phyloP scores from a whole-genome alignment of 2,888 invertebrate species.

The Nemurella pictetii region DNA sequence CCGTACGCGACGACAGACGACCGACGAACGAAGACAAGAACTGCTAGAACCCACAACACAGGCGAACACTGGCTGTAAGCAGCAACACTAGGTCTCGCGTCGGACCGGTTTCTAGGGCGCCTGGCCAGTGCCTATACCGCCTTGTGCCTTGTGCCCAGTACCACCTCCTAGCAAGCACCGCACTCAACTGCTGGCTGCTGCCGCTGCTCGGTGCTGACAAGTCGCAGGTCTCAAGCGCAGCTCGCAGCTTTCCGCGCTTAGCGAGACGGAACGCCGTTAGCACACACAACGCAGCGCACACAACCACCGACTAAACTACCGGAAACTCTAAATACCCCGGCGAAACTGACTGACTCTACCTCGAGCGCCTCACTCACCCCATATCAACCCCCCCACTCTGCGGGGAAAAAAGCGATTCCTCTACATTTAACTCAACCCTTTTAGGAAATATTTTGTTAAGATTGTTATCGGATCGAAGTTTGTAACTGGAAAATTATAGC shows the following conservation, averaged over 20 bases:
- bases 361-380: background rate
- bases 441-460: slow-evolving; percentile 23
- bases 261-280: background rate
- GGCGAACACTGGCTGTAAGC: too few relatives aligned
- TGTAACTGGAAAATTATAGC: background rate
- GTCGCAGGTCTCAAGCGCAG: background rate
- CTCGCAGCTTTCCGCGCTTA: background rate
- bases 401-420: background rate
- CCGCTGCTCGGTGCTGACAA: background rate
- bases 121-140: too few relatives aligned
- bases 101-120: too few relatives aligned
- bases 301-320: background rate
- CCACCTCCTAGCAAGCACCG: background rate
- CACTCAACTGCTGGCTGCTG: background rate
- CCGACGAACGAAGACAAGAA: background rate
- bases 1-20: background rate
- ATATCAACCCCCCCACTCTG: background rate
- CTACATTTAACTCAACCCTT: slow-evolving; percentile 19
- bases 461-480: background rate
- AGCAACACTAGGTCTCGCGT: too few relatives aligned
- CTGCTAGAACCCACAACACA: too few relatives aligned
- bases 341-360: background rate
- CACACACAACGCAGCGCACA: background rate
- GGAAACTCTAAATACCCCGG: background rate
- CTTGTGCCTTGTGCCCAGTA: too few relatives aligned